phyloP scores from a whole-genome alignment of 2,797 vertebrate genomes.

The Neosilurus mollespiculum region DNA sequence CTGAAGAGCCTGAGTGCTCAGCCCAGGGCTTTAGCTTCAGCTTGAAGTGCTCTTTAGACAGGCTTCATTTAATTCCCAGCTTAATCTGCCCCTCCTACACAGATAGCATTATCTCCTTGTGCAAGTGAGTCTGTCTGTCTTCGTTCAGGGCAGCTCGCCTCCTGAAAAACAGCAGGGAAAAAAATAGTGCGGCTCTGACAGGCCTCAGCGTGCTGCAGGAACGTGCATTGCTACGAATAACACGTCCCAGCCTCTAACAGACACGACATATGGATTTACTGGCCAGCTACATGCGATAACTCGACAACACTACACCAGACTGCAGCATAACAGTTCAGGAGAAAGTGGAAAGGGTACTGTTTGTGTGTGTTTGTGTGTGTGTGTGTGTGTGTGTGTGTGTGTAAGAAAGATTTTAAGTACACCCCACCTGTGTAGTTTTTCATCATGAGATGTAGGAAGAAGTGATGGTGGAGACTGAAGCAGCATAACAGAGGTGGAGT shows the following conservation, averaged over 20 bases:
- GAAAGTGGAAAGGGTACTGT: too few relatives aligned
- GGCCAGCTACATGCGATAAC: conserved; percentile 31
- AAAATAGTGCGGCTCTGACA: conserved; percentile 48
- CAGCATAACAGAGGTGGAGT: conserved; percentile 83
- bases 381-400: conserved; percentile 37
- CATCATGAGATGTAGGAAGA: conserved; percentile 38
- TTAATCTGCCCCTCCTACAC: conserved; percentile 69
- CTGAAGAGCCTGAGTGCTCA: conserved; percentile 57
- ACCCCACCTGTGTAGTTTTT: conserved; percentile 26
- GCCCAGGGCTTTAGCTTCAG: conserved; percentile 69
- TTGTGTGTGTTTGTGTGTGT: background rate
- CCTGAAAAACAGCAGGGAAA: conserved; percentile 68
- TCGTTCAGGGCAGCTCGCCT: conserved; percentile 63
- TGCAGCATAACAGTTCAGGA: conserved; percentile 13
- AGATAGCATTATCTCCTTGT: conserved; percentile 71
- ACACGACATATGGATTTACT: conserved; percentile 49
- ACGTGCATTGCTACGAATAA: background rate
- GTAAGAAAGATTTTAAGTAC: conserved; percentile 19
- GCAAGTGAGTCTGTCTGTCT: conserved; percentile 60
- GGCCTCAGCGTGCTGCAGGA: conserved; percentile 14
- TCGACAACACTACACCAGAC: conserved; percentile 25
- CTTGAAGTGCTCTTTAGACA: conserved; percentile 72
- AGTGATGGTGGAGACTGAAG: conserved; percentile 70
- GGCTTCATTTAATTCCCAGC: conserved; percentile 77
- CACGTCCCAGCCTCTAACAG: conserved; percentile 1